Evolutionary conservation across 2,797 vertebrate genomes (phyloP).

Genomic region (Enteromius afrohamiltoni): DNA sequence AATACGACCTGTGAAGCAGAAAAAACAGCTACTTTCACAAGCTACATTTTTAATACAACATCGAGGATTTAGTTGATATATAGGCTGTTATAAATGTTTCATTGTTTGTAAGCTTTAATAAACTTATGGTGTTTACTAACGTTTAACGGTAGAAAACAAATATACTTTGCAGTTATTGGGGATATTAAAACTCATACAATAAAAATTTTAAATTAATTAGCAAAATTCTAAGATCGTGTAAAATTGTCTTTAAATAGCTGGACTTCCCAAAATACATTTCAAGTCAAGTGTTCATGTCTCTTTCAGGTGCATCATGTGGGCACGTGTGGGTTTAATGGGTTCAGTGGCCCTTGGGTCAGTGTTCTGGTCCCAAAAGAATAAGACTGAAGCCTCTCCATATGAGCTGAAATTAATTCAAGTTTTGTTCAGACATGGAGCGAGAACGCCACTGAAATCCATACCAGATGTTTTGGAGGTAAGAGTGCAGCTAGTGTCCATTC

Average conservation of each 20-base stretch:
- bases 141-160: background rate
- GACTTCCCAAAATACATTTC: background rate
- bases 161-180: background rate
- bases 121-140: background rate
- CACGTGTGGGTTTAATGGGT: slow-evolving; percentile 73
- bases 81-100: background rate
- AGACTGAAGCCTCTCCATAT: slow-evolving; percentile 67
- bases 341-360: slow-evolving; percentile 74
- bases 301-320: slow-evolving; percentile 63
- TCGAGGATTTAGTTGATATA: background rate
- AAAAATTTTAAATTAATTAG: background rate
- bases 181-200: background rate
- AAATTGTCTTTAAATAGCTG: background rate
- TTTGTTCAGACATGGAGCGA: slow-evolving; percentile 90
- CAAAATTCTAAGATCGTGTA: background rate
- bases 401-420: slow-evolving; percentile 88
- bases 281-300: background rate
- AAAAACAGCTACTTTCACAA: background rate
- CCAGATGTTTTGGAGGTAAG: slow-evolving; percentile 84
- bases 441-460: slow-evolving; percentile 87
- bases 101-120: background rate
- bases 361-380: slow-evolving; percentile 75
- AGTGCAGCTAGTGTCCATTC: background rate
- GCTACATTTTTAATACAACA: background rate
- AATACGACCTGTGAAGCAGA: background rate